Evolutionary conservation across 2,888 invertebrate genomes (phyloP).

Genomic region (Hirtodrosophila cameraria): DNA sequence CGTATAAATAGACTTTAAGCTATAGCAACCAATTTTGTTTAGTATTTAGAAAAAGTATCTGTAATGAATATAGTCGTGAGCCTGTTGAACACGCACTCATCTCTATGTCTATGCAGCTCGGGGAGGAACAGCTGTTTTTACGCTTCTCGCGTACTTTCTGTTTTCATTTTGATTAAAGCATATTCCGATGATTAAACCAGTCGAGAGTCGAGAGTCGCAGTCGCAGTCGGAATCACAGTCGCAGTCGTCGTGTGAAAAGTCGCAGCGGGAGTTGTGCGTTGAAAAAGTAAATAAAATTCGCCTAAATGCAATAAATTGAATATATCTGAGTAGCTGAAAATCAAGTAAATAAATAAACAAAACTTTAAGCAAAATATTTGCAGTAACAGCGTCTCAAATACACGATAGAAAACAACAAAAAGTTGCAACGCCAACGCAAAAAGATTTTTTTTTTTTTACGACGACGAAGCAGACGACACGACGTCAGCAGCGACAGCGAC

Average conservation of each 20-base stretch:
- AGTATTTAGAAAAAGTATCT: no score
- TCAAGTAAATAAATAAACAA: slow-evolving; percentile 6
- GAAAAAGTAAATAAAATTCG: slow-evolving; percentile 26
- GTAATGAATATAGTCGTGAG: no score
- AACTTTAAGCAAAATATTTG: slow-evolving; percentile 2
- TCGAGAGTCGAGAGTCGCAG: slow-evolving; percentile 57
- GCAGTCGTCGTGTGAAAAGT: slow-evolving; percentile 49
- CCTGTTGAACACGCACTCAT: slow-evolving; percentile 26
- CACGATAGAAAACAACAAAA: slow-evolving; percentile 8
- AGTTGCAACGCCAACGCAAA: slow-evolving; percentile 29
- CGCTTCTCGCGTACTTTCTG: slow-evolving; percentile 71
- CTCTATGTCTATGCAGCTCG: slow-evolving; percentile 43
- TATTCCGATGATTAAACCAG: slow-evolving; percentile 73
- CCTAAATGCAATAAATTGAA: slow-evolving; percentile 9
- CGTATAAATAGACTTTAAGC: no score
- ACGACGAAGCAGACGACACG: slow-evolving; percentile 5
- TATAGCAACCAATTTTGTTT: no score
- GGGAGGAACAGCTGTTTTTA: slow-evolving; percentile 64
- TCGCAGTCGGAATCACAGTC: no score
- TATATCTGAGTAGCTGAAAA: neutral
- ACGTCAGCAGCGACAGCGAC: slow-evolving; percentile 10
- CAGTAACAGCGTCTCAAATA: slow-evolving; percentile 2
- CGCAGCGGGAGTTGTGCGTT: slow-evolving; percentile 31
- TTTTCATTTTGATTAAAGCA: slow-evolving; percentile 76
- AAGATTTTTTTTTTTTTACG: slow-evolving; percentile 15